phyloP scores from a whole-genome alignment of 2,113 vertebrate genomes.

The Morone saxatilis region DNA sequence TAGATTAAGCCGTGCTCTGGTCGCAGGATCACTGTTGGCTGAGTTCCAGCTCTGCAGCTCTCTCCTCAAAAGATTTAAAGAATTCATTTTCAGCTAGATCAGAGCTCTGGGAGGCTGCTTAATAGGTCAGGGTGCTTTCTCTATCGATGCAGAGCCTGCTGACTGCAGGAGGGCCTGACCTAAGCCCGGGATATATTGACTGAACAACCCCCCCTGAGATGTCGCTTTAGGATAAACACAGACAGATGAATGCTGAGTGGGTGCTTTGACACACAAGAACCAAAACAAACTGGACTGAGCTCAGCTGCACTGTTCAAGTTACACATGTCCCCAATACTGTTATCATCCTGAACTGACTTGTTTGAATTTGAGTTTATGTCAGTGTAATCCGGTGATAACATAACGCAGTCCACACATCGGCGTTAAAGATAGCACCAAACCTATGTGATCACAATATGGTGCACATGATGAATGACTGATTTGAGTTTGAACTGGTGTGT shows the following conservation, averaged over 20 bases:
- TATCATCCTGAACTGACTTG: neutral
- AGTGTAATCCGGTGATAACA: too few species aligned
- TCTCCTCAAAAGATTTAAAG: constrained; percentile 47
- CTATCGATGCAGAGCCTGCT: constrained; percentile 32
- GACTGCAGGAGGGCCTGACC: constrained; percentile 47
- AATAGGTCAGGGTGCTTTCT: constrained; percentile 43
- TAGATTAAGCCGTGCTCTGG: constrained; percentile 20
- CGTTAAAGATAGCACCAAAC: neutral
- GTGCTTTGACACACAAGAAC: constrained; percentile 21
- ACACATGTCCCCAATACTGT: neutral
- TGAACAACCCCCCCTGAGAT: constrained; percentile 10
- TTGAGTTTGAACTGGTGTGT: neutral
- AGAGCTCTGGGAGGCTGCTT: constrained; percentile 37
- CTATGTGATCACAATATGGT: neutral
- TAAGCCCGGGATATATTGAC: constrained; percentile 42
- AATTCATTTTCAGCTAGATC: constrained; percentile 55
- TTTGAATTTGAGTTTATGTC: neutral
- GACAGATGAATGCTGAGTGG: constrained; percentile 17
- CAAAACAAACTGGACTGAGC: constrained; percentile 13
- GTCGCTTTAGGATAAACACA: constrained; percentile 24
- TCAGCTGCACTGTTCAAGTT: neutral
- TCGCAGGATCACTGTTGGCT: constrained; percentile 26
- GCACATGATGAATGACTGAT: too few species aligned
- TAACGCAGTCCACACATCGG: neutral
- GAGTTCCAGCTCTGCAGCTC: constrained; percentile 44